Evolutionary conservation across 1,140 invertebrate genomes (phyloP).

Genomic region (Lasioglossum baleicum): DNA sequence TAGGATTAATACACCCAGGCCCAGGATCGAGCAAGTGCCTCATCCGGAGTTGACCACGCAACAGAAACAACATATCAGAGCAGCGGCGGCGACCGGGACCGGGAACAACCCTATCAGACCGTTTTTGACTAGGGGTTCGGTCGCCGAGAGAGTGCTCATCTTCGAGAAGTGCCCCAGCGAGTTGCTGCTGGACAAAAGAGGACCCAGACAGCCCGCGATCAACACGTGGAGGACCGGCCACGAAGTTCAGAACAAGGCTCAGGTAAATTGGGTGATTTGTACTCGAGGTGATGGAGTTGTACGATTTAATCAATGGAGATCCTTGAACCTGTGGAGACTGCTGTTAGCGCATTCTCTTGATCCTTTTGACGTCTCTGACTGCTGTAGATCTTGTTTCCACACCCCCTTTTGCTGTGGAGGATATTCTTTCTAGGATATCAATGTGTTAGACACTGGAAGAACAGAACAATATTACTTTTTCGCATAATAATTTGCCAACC

Average conservation of each 20-base stretch:
- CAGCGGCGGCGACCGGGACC: conserved; percentile 71
- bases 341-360: too few species aligned
- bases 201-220: conserved; percentile 79
- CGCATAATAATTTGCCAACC: too few species aligned
- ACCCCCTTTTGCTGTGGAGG: too few species aligned
- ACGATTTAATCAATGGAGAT: too few species aligned
- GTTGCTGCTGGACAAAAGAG: conserved; percentile 85
- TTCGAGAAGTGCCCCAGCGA: conserved; percentile 95
- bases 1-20: conserved; percentile 70
- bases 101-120: conserved; percentile 86
- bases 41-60: conserved; percentile 85
- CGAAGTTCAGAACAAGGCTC: conserved; percentile 85
- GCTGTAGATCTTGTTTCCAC: too few species aligned
- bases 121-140: conserved; percentile 93
- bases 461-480: too few species aligned
- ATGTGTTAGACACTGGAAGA: too few species aligned
- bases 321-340: too few species aligned
- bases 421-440: too few species aligned
- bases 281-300: too few species aligned
- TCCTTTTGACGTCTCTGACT: too few species aligned
- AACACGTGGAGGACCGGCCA: conserved; percentile 83
- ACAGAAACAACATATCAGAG: conserved; percentile 83
- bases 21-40: conserved; percentile 80
- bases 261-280: conserved; percentile 79
- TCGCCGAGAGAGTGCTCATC: conserved; percentile 93